phyloP scores from a whole-genome alignment of 2,888 invertebrate genomes.

The Lydus trimaculatus region DNA sequence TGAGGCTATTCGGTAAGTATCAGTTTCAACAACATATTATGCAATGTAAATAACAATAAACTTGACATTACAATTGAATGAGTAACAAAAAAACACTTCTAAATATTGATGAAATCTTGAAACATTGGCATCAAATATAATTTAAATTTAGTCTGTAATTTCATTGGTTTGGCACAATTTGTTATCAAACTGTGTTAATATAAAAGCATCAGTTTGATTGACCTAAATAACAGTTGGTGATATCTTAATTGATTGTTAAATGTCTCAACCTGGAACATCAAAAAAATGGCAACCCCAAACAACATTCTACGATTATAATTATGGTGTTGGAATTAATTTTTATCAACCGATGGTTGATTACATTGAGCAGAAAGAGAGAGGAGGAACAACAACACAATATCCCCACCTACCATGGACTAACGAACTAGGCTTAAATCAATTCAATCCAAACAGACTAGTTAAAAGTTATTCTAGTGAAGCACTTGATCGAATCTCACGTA shows the following conservation, averaged over 20 bases:
- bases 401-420: slow-evolving; percentile 80
- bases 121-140: slow-evolving; percentile 27
- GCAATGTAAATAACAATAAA: slow-evolving; percentile 12
- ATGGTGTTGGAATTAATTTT: slow-evolving; percentile 83
- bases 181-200: slow-evolving; percentile 38
- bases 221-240: slow-evolving; percentile 38
- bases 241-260: slow-evolving; percentile 24
- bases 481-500: slow-evolving; percentile 70
- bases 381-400: slow-evolving; percentile 50
- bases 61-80: slow-evolving; percentile 20
- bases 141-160: slow-evolving; percentile 16
- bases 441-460: slow-evolving; percentile 70
- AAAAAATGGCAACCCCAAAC: slow-evolving; percentile 65
- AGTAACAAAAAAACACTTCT: slow-evolving; percentile 14
- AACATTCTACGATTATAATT: slow-evolving; percentile 80
- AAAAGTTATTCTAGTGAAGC: slow-evolving; percentile 73
- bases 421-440: slow-evolving; percentile 73
- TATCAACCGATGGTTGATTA: slow-evolving; percentile 90
- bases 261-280: slow-evolving; percentile 23
- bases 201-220: slow-evolving; percentile 35
- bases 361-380: slow-evolving; percentile 72
- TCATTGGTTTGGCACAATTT: slow-evolving; percentile 48
- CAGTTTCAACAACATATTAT: too few relatives aligned
- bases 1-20: slow-evolving; percentile 91
- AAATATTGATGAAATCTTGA: slow-evolving; percentile 4